phyloP scores from a whole-genome alignment of 2,888 invertebrate genomes.

The Xylocampa areola region DNA sequence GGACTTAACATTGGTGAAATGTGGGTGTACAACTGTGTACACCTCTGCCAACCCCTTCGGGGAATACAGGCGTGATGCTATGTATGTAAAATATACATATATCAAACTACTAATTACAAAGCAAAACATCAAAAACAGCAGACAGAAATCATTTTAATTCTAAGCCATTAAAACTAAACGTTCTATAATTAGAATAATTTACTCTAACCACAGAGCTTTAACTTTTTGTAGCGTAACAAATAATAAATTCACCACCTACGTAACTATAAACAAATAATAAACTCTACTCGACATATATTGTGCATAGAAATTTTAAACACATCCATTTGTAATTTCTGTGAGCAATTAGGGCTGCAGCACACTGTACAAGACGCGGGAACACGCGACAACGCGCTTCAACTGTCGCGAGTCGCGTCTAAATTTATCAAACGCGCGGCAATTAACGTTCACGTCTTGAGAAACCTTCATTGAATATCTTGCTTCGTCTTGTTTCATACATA shows the following conservation, averaged over 20 bases:
- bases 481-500: conserved; percentile 34
- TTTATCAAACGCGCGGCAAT: conserved; percentile 32
- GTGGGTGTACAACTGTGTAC: no score
- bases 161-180: conserved; percentile 13
- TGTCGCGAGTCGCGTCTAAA: conserved; percentile 14
- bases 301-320: neutral
- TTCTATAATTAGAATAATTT: conserved; percentile 33
- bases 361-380: conserved; percentile 14
- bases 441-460: conserved; percentile 18
- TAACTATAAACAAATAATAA: neutral
- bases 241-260: neutral
- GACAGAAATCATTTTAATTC: conserved; percentile 13
- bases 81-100: no score
- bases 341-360: conserved; percentile 22
- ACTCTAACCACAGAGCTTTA: conserved; percentile 11
- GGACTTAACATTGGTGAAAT: no score
- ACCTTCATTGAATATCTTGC: conserved; percentile 27
- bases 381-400: neutral
- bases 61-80: no score
- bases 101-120: no score
- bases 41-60: no score
- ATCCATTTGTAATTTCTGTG: conserved; percentile 1
- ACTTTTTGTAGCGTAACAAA: conserved; percentile 2
- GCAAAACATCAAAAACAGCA: neutral
- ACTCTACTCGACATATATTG: no score